phyloP scores from a whole-genome alignment of 1,140 invertebrate genomes.

The Lutraria rhynchaena region DNA sequence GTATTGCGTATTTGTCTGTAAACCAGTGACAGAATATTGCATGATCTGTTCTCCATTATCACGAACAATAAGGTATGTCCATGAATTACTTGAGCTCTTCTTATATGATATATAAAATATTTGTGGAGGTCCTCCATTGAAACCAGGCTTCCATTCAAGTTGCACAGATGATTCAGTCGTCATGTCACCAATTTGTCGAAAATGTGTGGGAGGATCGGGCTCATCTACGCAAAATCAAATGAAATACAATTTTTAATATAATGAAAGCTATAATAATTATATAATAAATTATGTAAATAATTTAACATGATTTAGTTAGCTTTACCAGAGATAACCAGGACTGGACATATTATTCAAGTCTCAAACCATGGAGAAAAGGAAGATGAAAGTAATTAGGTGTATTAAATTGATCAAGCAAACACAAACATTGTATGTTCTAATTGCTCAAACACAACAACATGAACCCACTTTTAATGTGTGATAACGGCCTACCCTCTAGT shows the following conservation, averaged over 20 bases:
- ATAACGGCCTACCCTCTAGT: no score
- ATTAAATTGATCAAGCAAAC: no score
- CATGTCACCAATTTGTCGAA: neutral
- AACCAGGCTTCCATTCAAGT: slow-evolving; percentile 1
- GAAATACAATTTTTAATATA: neutral
- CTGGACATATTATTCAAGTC: no score
- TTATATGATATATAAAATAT: slow-evolving; percentile 1
- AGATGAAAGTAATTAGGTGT: no score
- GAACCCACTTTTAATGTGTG: no score
- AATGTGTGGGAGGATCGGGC: neutral
- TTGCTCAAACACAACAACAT: no score
- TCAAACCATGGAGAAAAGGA: no score
- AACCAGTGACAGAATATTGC: neutral
- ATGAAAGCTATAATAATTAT: neutral
- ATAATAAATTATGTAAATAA: neutral
- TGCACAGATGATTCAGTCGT: neutral
- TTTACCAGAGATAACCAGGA: no score
- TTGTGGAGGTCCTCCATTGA: neutral
- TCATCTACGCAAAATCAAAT: neutral
- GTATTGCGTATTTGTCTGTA: neutral
- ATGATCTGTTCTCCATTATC: neutral
- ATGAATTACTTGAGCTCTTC: neutral
- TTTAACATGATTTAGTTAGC: neutral
- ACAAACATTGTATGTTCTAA: no score
- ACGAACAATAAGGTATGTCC: neutral